Conservation (phyloP, 2,113 vertebrate species). For the Lepus americanus region DNA sequence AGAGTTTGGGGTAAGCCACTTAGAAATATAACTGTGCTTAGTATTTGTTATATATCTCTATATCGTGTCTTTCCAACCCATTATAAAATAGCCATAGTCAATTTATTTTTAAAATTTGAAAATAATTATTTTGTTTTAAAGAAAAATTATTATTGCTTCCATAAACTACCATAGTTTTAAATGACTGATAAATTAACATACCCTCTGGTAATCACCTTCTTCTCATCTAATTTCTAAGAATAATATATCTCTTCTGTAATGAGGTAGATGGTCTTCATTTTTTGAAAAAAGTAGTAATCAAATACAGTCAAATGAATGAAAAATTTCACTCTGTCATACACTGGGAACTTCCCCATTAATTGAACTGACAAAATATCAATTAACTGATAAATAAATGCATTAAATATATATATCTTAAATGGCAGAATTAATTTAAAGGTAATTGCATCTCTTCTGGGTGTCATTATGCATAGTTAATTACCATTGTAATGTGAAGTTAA, state of each 20-base stretch:
- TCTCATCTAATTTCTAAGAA: conserved; percentile 44
- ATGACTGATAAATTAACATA: conserved; percentile 66
- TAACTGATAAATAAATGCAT: conserved; percentile 72
- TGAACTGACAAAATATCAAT: conserved; percentile 75
- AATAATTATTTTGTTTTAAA: conserved; percentile 78
- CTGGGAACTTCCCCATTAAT: conserved; percentile 15
- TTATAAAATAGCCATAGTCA: conserved; percentile 73
- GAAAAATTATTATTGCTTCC: conserved; percentile 77
- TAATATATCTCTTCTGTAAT: conserved; percentile 49
- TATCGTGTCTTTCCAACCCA: conserved; percentile 50
- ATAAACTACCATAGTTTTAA: conserved; percentile 71
- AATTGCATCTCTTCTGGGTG: conserved; percentile 74
- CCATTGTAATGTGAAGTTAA: conserved; percentile 67
- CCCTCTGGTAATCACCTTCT: conserved; percentile 46
- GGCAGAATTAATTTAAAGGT: conserved; percentile 74
- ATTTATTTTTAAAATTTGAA: conserved; percentile 77
- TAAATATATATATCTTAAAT: conserved; percentile 72
- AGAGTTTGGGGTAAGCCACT: conserved; percentile 69
- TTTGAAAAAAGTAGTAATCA: conserved; percentile 68
- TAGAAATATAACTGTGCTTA: conserved; percentile 70
- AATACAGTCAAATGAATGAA: conserved; percentile 52
- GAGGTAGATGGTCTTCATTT: conserved; percentile 11
- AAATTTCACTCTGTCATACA: conserved; percentile 36
- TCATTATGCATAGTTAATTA: conserved; percentile 79
- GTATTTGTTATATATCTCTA: conserved; percentile 73